Percentiles rank a stretch among this genome's conserved stretches.
These are phyloP conservation scores for Noctua janthe DNA, from an alignment of 2,888 invertebrate species.

Conservation along the genomic window DNA sequence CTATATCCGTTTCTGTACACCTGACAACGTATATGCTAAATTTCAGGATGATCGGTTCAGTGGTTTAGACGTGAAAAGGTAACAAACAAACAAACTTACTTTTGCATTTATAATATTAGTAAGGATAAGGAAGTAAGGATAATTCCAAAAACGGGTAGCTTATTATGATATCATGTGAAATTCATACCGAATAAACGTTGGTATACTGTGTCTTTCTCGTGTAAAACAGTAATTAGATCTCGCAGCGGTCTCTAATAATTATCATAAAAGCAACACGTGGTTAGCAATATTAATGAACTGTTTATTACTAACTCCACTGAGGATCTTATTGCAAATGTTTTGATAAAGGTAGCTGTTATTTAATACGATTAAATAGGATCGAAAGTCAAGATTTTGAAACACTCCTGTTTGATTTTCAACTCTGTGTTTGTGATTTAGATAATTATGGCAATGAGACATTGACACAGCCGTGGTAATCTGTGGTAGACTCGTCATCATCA, in stretches of 20 bases:
- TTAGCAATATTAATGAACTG: slow-evolving; percentile 41
- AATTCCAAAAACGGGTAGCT: background rate
- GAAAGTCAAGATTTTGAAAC: background rate
- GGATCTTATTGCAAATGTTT: slow-evolving; percentile 48
- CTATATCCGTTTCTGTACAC: no score
- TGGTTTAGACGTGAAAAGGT: no score
- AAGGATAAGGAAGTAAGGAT: background rate
- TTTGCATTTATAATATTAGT: no score
- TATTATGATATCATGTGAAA: background rate
- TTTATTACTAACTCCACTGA: slow-evolving; percentile 34
- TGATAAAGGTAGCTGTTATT: slow-evolving; percentile 22
- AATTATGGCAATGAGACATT: background rate
- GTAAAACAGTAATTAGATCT: background rate
- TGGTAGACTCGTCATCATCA: background rate
- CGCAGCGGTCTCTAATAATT: slow-evolving; percentile 36
- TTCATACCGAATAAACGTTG: background rate
- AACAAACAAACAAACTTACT: no score
- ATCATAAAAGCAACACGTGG: slow-evolving; percentile 46
- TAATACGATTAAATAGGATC: background rate
- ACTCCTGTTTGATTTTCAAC: background rate
- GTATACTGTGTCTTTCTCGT: background rate
- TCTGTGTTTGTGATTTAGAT: background rate
- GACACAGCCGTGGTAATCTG: background rate
- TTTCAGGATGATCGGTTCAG: no score
- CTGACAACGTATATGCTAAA: no score